Evolutionary conservation across 2,888 invertebrate species (phyloP).

Genomic region (Stenodera caucasica): DNA sequence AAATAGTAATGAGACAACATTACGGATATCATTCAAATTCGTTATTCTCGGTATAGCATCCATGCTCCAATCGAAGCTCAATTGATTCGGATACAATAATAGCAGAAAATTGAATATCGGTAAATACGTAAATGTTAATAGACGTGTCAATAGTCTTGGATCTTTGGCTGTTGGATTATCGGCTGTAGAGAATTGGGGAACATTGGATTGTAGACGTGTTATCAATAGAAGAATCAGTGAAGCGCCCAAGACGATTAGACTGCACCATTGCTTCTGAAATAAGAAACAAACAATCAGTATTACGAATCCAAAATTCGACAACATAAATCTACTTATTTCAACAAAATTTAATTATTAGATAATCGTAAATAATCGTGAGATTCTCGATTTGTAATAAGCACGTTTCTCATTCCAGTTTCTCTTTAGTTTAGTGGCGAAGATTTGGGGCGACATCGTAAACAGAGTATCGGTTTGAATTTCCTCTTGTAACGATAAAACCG

Average conservation of each 20-base stretch:
- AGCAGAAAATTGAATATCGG: conserved; percentile 90
- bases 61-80: conserved; percentile 99
- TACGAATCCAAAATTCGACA: not conserved
- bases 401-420: not conserved
- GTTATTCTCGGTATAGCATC: conserved; percentile 89
- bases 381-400: not conserved
- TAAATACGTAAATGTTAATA: conserved; percentile 88
- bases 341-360: too few relatives aligned
- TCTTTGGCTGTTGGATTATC: conserved; percentile 96
- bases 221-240: conserved; percentile 71
- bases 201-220: conserved; percentile 77
- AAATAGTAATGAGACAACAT: conserved; percentile 73
- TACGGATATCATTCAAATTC: conserved; percentile 75
- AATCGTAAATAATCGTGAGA: too few relatives aligned
- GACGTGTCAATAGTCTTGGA: conserved; percentile 75
- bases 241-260: conserved; percentile 68
- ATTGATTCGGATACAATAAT: conserved; percentile 79
- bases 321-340: not conserved
- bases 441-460: conserved; percentile 13
- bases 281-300: conserved; percentile 34
- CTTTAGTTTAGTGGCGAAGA: not conserved
- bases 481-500: conserved; percentile 25
- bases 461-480: conserved; percentile 24
- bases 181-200: conserved; percentile 85
- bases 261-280: conserved; percentile 72